These are phyloP conservation scores for Phenganax marumi DNA, from an alignment of 92 coral and sea anemone genomes.

Conservation along the genomic window DNA sequence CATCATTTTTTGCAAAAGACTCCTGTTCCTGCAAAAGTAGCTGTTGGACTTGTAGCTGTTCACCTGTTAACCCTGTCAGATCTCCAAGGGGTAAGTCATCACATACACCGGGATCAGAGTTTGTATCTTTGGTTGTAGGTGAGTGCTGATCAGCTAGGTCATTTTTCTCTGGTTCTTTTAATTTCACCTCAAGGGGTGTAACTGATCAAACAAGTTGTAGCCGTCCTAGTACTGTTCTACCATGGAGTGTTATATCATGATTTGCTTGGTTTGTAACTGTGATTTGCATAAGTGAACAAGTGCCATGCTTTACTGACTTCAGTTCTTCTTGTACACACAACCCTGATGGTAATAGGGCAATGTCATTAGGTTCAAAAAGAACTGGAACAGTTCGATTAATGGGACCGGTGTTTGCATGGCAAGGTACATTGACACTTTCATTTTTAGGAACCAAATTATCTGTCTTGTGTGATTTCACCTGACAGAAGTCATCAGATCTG, in stretches of 20 bases:
- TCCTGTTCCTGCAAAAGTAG: neutral
- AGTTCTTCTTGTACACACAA: constrained; percentile 16
- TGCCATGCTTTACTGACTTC: constrained; percentile 13
- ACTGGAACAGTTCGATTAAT: constrained; percentile 12
- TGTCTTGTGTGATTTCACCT: constrained; percentile 2
- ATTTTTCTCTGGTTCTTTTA: neutral
- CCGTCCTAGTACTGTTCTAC: constrained; percentile 47
- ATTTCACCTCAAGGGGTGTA: constrained; percentile 44
- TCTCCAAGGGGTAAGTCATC: no score
- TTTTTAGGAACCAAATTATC: neutral
- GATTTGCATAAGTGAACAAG: constrained; percentile 2
- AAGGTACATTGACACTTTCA: neutral
- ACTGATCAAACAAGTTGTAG: constrained; percentile 53
- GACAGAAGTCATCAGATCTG: neutral
- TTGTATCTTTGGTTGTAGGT: neutral
- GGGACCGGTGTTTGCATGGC: constrained; percentile 6
- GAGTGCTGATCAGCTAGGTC: neutral
- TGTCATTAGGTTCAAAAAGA: constrained; percentile 37
- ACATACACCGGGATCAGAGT: neutral
- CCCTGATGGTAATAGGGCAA: neutral
- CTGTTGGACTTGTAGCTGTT: neutral
- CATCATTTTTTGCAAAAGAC: constrained; percentile 3
- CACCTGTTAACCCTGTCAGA: neutral
- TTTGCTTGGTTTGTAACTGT: constrained; percentile 33
- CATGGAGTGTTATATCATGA: constrained; percentile 45